Evolutionary conservation across 2,888 invertebrate species (phyloP).

Genomic region (Tipula lateralis): DNA sequence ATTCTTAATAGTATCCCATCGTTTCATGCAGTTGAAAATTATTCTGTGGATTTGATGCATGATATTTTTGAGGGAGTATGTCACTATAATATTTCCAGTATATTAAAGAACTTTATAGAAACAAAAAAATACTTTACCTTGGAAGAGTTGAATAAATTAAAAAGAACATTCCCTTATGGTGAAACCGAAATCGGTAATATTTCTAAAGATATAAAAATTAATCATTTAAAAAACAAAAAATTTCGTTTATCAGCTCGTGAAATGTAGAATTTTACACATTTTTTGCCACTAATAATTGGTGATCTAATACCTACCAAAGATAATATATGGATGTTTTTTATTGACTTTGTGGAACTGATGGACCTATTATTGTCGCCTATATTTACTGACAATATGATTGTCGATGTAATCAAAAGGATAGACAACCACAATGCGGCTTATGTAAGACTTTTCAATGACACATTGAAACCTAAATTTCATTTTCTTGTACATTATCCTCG

Average conservation of each 20-base stretch:
- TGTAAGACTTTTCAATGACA: slow-evolving; percentile 29
- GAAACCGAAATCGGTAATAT: slow-evolving; percentile 14
- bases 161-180: background rate
- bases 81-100: background rate
- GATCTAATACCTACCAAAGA: background rate
- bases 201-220: background rate
- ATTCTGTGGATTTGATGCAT: background rate
- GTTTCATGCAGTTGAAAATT: slow-evolving; percentile 5
- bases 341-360: background rate
- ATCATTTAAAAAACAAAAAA: background rate
- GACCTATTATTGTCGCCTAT: background rate
- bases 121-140: background rate
- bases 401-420: background rate
- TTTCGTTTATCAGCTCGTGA: background rate
- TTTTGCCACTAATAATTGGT: background rate
- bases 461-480: slow-evolving; percentile 32
- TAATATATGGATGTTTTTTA: background rate
- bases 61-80: slow-evolving; percentile 13
- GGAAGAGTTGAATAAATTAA: background rate
- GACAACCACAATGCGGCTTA: slow-evolving; percentile 31
- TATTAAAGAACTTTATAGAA: background rate
- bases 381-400: background rate
- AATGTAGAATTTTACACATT: slow-evolving; percentile 20
- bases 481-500: slow-evolving; percentile 31
- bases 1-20: background rate